Conservation (phyloP, 2,888 invertebrate species). For the Podabrus alpinus region DNA sequence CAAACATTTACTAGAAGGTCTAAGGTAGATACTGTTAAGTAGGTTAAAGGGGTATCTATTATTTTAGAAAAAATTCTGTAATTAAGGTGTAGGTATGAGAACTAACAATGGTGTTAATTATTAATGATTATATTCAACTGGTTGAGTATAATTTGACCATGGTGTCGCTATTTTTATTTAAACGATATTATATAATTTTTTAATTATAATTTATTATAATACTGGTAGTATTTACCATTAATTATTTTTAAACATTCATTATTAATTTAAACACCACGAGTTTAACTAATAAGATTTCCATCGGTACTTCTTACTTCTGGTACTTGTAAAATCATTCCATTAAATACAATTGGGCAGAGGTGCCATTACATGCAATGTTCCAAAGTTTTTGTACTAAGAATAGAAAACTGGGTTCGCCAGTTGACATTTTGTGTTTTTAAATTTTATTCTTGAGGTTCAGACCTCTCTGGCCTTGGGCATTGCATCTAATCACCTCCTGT, state of each 20-base stretch:
- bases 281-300: neutral
- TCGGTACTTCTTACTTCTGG: no score
- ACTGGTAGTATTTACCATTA: neutral
- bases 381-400: no score
- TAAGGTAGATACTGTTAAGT: neutral
- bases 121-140: neutral
- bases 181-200: neutral
- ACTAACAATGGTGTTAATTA: neutral
- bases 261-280: neutral
- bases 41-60: neutral
- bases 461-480: no score
- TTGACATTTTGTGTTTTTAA: no score
- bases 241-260: neutral
- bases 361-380: no score
- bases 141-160: neutral
- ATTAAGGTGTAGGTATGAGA: neutral
- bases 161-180: neutral
- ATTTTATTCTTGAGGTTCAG: no score
- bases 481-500: no score
- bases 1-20: neutral
- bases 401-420: no score
- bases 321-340: no score
- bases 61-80: neutral
- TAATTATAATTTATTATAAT: neutral
- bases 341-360: no score